Conservation (phyloP, 2,113 vertebrate genomes). For the Caloenas nicobarica region DNA sequence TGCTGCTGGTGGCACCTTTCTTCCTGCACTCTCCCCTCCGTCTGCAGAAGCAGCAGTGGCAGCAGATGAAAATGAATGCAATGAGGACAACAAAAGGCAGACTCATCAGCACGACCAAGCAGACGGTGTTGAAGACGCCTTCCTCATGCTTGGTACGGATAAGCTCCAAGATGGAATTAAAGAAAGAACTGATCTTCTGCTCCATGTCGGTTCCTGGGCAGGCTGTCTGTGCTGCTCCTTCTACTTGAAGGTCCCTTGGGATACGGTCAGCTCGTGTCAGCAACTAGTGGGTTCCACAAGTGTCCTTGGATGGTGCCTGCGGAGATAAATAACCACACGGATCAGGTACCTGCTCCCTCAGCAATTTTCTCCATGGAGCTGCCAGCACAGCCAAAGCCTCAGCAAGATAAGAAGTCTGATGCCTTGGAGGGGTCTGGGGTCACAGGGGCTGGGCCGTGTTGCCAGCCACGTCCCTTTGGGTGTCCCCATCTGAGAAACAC, state of each 20-base stretch:
- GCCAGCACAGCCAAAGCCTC: not conserved
- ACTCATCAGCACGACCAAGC: constrained; percentile 83
- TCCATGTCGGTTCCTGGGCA: constrained; percentile 56
- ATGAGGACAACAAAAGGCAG: constrained; percentile 84
- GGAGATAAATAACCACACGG: not conserved
- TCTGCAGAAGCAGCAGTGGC: constrained; percentile 89
- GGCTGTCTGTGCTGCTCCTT: not conserved
- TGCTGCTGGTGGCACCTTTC: constrained; percentile 9
- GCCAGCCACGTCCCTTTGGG: not conserved
- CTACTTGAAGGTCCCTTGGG: not conserved
- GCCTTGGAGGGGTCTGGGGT: not conserved
- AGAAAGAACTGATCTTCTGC: constrained; percentile 79
- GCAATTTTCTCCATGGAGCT: not conserved
- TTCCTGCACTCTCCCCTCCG: not conserved
- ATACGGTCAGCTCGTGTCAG: not conserved
- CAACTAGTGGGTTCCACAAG: not conserved
- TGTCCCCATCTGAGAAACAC: not conserved
- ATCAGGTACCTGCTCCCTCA: not conserved
- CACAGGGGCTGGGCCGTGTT: not conserved
- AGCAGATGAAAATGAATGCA: constrained; percentile 82
- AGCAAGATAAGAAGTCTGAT: not conserved
- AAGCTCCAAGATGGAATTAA: constrained; percentile 82
- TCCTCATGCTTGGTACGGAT: constrained; percentile 83
- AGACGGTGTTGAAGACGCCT: constrained; percentile 88
- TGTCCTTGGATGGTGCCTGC: not conserved